Conservation (phyloP, 2,797 vertebrate genomes). For the Leucoraja ocellata region DNA sequence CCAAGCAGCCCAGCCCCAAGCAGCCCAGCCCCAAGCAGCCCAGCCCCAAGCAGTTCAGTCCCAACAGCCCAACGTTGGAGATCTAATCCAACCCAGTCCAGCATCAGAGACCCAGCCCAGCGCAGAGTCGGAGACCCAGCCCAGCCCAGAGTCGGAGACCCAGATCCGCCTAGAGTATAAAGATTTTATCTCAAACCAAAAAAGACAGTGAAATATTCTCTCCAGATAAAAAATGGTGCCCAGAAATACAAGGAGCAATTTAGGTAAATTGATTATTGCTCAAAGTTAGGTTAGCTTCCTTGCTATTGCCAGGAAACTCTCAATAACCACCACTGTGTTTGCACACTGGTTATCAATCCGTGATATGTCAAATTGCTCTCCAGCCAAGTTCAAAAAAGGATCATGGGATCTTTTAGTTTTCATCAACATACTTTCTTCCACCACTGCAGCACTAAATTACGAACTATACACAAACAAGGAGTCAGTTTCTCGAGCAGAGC, state of each 20-base stretch:
- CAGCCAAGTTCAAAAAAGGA: background rate
- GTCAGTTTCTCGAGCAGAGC: background rate
- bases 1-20: too few relatives aligned
- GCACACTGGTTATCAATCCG: background rate
- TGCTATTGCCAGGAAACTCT: background rate
- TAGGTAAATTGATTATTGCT: background rate
- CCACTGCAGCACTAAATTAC: background rate
- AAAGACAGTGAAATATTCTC: background rate
- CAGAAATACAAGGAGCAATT: background rate
- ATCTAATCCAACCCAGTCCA: too few relatives aligned
- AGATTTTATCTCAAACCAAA: background rate
- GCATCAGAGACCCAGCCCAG: too few relatives aligned
- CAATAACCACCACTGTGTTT: background rate
- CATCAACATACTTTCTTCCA: background rate
- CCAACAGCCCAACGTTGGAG: too few relatives aligned
- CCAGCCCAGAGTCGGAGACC: too few relatives aligned
- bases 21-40: too few relatives aligned
- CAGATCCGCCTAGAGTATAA: too few relatives aligned
- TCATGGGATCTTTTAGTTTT: background rate
- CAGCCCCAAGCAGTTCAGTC: too few relatives aligned
- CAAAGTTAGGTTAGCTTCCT: background rate
- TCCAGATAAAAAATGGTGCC: background rate
- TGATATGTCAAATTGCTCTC: background rate
- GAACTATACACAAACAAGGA: too few relatives aligned
- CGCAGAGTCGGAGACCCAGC: too few relatives aligned